These are phyloP conservation scores for Anoplopoma fimbria DNA, from an alignment of 2,113 vertebrate species.

Conservation along the genomic window DNA sequence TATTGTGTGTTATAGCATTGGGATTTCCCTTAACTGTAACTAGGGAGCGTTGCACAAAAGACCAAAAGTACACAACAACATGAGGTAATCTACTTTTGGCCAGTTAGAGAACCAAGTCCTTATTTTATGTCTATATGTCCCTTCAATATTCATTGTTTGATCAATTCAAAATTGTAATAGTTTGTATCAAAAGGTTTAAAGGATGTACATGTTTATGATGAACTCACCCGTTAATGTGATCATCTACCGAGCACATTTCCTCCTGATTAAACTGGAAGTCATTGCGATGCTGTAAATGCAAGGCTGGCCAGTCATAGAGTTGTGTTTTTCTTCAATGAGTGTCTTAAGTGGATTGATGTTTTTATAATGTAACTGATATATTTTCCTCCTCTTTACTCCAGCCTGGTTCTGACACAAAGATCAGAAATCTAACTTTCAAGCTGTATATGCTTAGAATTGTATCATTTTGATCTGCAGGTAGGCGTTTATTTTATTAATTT, in stretches of 20 bases:
- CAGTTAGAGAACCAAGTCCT: not conserved
- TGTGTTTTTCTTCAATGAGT: constrained; percentile 39
- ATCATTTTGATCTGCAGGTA: constrained; percentile 17
- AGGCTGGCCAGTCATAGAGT: constrained; percentile 16
- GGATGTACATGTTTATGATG: not conserved
- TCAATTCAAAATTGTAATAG: not conserved
- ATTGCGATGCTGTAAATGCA: constrained; percentile 37
- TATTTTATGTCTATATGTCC: not conserved
- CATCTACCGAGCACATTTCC: not conserved
- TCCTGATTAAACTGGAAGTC: constrained; percentile 1
- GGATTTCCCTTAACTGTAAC: not conserved
- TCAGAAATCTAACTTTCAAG: no score
- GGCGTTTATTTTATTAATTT: not conserved
- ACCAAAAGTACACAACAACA: not conserved
- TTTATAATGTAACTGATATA: not conserved
- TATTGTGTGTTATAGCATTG: not conserved
- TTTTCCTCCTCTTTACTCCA: not conserved
- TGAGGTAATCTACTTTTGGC: not conserved
- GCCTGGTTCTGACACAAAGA: not conserved
- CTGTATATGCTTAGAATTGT: not conserved
- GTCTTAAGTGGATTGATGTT: constrained; percentile 27
- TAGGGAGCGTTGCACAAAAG: not conserved
- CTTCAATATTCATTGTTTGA: not conserved
- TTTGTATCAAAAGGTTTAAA: not conserved
- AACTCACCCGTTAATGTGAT: not conserved